phyloP scores from a whole-genome alignment of 1,140 invertebrate species.

The Pemphigus obesinymphae region DNA sequence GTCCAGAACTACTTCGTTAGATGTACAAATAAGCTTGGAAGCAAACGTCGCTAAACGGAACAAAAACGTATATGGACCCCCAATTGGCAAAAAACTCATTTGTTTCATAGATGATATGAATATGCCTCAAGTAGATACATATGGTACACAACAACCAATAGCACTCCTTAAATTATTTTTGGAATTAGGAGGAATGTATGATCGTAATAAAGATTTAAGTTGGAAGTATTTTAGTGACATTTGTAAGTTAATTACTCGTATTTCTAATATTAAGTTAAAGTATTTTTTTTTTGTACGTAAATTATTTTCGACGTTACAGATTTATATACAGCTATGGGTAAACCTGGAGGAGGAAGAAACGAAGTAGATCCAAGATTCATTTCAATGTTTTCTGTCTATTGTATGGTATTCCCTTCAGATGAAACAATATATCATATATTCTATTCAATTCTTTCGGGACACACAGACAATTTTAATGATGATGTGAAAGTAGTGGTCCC shows the following conservation, averaged over 20 bases:
- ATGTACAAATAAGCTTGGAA: slow-evolving; percentile 81
- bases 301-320: slow-evolving; percentile 50
- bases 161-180: slow-evolving; percentile 80
- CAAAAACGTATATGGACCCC: slow-evolving; percentile 81
- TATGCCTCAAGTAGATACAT: slow-evolving; percentile 80
- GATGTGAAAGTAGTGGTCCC: slow-evolving; percentile 62
- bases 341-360: slow-evolving; percentile 78
- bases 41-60: slow-evolving; percentile 81
- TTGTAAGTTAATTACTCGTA: slow-evolving; percentile 52
- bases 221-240: slow-evolving; percentile 86
- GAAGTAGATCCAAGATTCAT: slow-evolving; percentile 71
- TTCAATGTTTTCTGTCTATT: slow-evolving; percentile 59
- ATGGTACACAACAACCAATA: slow-evolving; percentile 89
- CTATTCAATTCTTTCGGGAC: slow-evolving; percentile 71
- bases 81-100: slow-evolving; percentile 73
- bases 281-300: not conserved
- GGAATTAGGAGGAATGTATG: slow-evolving; percentile 80
- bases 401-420: slow-evolving; percentile 75
- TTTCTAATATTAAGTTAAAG: not conserved
- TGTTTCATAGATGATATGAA: slow-evolving; percentile 92
- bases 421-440: slow-evolving; percentile 77
- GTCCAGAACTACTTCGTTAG: slow-evolving; percentile 79
- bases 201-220: slow-evolving; percentile 79
- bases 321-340: slow-evolving; percentile 75
- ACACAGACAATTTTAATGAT: slow-evolving; percentile 64